Conservation (phyloP, 37 sponge, comb jelly and placozoan species). For the Theonella swinhoei region DNA sequence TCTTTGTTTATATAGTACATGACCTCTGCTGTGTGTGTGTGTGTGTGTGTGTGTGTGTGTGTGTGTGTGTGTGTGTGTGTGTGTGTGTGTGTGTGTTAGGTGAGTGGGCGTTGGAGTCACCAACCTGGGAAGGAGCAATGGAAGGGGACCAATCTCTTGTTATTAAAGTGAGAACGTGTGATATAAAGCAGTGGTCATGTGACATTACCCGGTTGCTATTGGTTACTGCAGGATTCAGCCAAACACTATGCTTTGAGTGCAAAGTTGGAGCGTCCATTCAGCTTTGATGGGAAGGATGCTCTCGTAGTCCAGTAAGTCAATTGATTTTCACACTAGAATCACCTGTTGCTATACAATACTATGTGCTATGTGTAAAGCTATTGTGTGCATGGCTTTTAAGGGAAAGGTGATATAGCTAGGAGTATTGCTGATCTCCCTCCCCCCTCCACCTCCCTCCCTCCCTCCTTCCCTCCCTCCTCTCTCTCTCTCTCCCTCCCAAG, state of each 20-base stretch:
- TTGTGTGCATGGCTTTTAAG: too few relatives aligned
- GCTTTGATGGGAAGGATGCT: slow-evolving; percentile 66
- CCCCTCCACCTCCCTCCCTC: too few relatives aligned
- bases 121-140: slow-evolving; percentile 43
- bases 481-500: slow-evolving; percentile 24
- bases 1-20: background rate
- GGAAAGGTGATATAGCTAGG: too few relatives aligned
- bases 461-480: too few relatives aligned
- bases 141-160: slow-evolving; percentile 79
- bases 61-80: too few relatives aligned
- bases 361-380: too few relatives aligned
- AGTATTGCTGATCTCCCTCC: too few relatives aligned
- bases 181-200: background rate
- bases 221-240: slow-evolving; percentile 59
- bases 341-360: too few relatives aligned
- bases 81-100: too few relatives aligned
- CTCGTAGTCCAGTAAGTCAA: slow-evolving; percentile 76
- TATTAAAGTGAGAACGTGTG: slow-evolving; percentile 66
- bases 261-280: slow-evolving; percentile 77
- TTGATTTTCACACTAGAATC: too few relatives aligned
- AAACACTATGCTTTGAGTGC: slow-evolving; percentile 94
- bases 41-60: slow-evolving; percentile 5
- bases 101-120: slow-evolving; percentile 69
- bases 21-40: background rate
- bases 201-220: slow-evolving; percentile 12